Base-by-base conservation (phyloP, 2,113 vertebrate species). In the Ochotona curzoniae region DNA sequence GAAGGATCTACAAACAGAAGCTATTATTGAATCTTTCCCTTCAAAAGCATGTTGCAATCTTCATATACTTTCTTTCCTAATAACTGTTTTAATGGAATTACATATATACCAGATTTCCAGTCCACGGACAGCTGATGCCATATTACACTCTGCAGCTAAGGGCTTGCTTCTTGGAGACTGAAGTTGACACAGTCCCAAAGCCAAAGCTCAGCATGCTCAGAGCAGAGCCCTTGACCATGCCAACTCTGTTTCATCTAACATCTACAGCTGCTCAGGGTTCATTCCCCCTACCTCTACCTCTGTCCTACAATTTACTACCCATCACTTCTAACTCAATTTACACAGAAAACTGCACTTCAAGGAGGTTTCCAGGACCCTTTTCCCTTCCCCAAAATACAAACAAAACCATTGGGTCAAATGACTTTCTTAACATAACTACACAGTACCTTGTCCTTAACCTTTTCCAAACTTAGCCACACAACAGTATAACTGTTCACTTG, bases 1-100 rank as follows among this genome's bases (percentile, higher is more conserved):
- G 97, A 94, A 64, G 97, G 97, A 98, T 99, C 99, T 99, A 98
- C 71, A 98, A 96, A 94, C 92, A 96, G 98, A 97, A 97, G 97
- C 3, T n/a, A 54, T 74, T 78, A 90, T 76, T 96, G 88, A 92
- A 88, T 67, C 61, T 38, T 87, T 81, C 35, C 23, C 38, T 79
- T 73, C 7, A n/a, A 12, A 66, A 0, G 44, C 13, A 54, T 28
- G 64, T 74, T 91, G 25, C 61, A 66, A 66, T 28, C 35, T 60
- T 71, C 7, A 54, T 11, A 4, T 28, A 14, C 15, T 74, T 94
- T 83, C 44, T 60, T 30, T n/a, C 61, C 89, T 69, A 32, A 28
- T 63, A 38, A 69, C 60, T 28, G 60, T 47, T 26, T 79, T 60
- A 18, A 44, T 18, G 8, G 73, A 64, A 76, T 64, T 47, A 32